Conservation (phyloP, 2,113 vertebrate genomes). For the Tapirus terrestris region DNA sequence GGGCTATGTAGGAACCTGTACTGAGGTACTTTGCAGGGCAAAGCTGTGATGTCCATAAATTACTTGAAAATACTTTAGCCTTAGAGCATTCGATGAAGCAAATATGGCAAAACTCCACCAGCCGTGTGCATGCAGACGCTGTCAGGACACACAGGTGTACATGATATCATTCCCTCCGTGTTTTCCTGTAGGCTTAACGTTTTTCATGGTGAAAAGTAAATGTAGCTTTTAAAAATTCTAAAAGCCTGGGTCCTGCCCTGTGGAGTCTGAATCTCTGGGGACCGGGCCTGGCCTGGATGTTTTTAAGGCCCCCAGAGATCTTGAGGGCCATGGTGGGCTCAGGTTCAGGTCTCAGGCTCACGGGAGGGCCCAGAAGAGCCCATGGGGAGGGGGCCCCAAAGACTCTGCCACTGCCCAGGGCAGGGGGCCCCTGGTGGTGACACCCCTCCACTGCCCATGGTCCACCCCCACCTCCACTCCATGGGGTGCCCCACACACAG, state of each 20-base stretch:
- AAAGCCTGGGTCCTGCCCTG: background rate
- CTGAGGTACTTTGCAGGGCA: background rate
- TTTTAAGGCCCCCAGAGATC: background rate
- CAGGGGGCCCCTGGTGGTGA: background rate
- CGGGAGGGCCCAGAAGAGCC: background rate
- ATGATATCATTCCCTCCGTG: background rate
- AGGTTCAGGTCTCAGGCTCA: background rate
- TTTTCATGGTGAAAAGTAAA: background rate
- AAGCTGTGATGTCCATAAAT: background rate
- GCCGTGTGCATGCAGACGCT: background rate
- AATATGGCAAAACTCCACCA: background rate
- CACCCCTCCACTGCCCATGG: fast-evolving
- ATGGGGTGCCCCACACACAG: background rate
- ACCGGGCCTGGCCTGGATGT: background rate
- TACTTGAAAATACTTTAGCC: background rate
- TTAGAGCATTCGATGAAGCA: background rate
- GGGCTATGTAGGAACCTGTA: background rate
- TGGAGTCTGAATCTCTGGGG: background rate
- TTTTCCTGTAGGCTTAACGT: background rate
- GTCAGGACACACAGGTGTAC: background rate
- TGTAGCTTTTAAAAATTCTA: background rate
- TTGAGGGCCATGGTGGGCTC: background rate
- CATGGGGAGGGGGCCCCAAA: background rate
- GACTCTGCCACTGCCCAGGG: background rate
- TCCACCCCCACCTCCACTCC: background rate